Evolutionary conservation across 2,113 vertebrate genomes (phyloP), one percentile per base, ranked within the genome.

Genomic region (Eolophus roseicapilla): DNA sequence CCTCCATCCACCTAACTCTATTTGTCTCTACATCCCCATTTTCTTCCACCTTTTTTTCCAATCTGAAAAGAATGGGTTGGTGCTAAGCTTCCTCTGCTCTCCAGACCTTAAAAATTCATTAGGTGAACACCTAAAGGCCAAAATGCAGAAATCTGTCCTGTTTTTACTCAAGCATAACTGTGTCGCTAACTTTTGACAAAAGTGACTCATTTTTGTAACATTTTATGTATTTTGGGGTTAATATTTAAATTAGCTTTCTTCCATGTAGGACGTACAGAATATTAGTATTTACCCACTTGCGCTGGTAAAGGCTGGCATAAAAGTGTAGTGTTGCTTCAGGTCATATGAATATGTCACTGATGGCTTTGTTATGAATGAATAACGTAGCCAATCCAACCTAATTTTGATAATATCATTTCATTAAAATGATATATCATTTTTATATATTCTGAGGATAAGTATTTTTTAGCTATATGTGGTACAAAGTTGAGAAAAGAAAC

Each of bases 381-480:
- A 88, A 84, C 2, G 1, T 37, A 84, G 69, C 28, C 13, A 55
- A 70, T 63, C 28, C 67, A 74, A 82, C 15, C 8, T 81, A 11
- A 75, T 75, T 86, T 57, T 88, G 60, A 47, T 63, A 93, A 83
- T 73, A 81, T 10, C 9, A 27, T 50, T 76, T 82, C 25, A 65
- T 11, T 62, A 90, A 90, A 55, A 28, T 53, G 68, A 76, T 63
- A 59, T 43, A 86, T 82, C 17, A 75, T 94, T 95, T 94, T 82
- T 82, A 87, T 64, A 89, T 91, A 92, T 88, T 60, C 33, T 65
- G 64, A 55, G 78, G 77, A 82, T 73, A 73, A 89, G 47, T 84
- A 89, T 93, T 92, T 95, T 95, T 90, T 57, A 82, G 86, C 91
- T 59, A 44, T 52, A 86, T 75, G 67, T 55, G 62, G 85, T 74